A percentile compares a stretch with the other conserved stretches of the same genome.
These are phyloP conservation scores for Sitta carolinensis DNA, from an alignment of 2,797 vertebrate genomes.

Conservation along the genomic window DNA sequence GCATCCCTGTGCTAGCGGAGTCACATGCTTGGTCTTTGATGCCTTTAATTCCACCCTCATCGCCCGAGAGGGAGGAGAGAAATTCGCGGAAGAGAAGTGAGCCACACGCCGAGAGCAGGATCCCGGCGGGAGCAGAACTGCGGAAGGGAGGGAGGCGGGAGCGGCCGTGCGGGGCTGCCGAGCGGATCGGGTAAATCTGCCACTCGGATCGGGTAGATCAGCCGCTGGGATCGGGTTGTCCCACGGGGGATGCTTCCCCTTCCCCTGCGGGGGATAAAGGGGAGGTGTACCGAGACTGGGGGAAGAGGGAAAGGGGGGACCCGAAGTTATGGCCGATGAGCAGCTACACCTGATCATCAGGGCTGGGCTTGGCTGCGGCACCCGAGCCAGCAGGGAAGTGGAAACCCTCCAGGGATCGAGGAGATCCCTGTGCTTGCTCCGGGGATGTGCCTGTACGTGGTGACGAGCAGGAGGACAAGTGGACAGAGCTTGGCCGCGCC, in stretches of 20 bases:
- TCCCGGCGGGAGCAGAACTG: neutral
- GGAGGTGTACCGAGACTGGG: neutral
- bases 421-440: neutral
- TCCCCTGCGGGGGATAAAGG: neutral
- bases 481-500: neutral
- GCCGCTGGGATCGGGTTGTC: neutral
- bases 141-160: neutral
- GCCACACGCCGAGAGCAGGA: neutral
- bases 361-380: neutral
- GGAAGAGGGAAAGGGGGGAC: too few relatives aligned
- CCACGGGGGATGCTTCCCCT: neutral
- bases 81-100: neutral
- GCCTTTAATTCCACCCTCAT: constrained; percentile 37
- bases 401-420: neutral
- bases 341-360: neutral
- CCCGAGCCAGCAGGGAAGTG: neutral
- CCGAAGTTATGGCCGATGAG: neutral
- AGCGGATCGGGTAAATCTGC: neutral
- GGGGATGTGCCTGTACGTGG: neutral
- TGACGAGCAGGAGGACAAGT: neutral
- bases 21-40: constrained; percentile 19
- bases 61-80: neutral
- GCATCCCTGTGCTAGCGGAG: neutral
- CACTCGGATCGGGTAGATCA: neutral
- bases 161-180: neutral